Conservation (phyloP, 2,113 vertebrate species). For the Sciurus niger region DNA sequence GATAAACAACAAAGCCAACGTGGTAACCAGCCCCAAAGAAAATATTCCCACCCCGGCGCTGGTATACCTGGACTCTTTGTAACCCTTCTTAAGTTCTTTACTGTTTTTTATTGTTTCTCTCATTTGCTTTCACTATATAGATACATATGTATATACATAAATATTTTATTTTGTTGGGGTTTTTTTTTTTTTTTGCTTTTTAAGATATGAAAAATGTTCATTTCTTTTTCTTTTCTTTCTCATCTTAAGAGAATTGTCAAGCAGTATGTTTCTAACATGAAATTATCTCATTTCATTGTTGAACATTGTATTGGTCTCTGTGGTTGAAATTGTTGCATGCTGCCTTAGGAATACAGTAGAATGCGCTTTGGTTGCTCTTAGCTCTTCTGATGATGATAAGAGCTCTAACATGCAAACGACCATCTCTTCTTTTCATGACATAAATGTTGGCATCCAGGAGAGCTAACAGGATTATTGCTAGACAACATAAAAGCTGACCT, state of each 20-base stretch:
- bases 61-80: conserved; percentile 94
- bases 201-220: conserved; percentile 77
- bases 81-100: conserved; percentile 87
- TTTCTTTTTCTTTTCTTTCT: conserved; percentile 67
- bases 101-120: conserved; percentile 86
- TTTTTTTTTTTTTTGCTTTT: conserved; percentile 83
- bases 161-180: not conserved
- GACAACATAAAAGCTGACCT: conserved; percentile 87
- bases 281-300: conserved; percentile 82
- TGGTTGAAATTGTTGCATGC: conserved; percentile 88
- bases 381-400: conserved; percentile 87
- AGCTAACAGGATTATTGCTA: conserved; percentile 87
- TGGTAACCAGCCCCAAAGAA: conserved; percentile 99
- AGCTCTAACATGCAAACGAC: conserved; percentile 68
- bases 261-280: conserved; percentile 85
- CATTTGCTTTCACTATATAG: conserved; percentile 76
- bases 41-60: conserved; percentile 96
- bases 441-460: conserved; percentile 81
- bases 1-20: conserved; percentile 99
- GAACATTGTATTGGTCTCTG: conserved; percentile 77
- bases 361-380: conserved; percentile 86
- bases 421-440: not conserved
- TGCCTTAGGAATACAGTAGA: conserved; percentile 84
- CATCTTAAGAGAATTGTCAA: conserved; percentile 83
- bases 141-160: not conserved